phyloP scores from a whole-genome alignment of 2,888 invertebrate species.

The Nephrotoma flavescens region DNA sequence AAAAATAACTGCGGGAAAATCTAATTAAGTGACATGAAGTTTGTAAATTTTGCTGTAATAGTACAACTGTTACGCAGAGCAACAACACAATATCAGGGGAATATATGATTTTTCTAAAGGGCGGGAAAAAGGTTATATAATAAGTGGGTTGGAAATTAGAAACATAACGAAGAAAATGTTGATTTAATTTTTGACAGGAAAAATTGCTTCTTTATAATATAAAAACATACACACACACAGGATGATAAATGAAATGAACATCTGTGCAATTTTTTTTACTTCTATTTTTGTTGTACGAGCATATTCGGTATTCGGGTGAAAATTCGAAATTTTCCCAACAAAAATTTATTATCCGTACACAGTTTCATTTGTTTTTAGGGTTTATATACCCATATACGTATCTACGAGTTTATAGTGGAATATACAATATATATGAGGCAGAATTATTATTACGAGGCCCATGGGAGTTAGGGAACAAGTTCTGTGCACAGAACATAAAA shows the following conservation, averaged over 20 bases:
- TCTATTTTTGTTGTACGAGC: background rate
- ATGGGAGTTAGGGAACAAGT: background rate
- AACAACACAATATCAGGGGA: background rate
- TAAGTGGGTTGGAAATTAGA: background rate
- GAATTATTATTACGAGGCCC: background rate
- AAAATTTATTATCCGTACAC: background rate
- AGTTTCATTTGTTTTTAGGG: background rate
- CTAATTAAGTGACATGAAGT: background rate
- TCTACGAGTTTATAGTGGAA: background rate
- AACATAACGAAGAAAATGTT: background rate
- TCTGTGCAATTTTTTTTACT: background rate
- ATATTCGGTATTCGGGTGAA: background rate
- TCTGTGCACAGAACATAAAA: background rate
- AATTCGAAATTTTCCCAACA: background rate
- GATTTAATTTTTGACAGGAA: background rate
- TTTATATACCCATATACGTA: background rate
- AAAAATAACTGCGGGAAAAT: background rate
- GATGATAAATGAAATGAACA: background rate
- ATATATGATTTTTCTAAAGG: background rate
- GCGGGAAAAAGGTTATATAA: background rate
- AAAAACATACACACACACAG: background rate
- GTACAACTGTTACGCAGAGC: background rate
- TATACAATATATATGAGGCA: background rate
- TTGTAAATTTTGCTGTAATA: background rate
- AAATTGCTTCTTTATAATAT: background rate